phyloP scores from a whole-genome alignment of 2,113 vertebrate genomes.

The Sialia sialis region DNA sequence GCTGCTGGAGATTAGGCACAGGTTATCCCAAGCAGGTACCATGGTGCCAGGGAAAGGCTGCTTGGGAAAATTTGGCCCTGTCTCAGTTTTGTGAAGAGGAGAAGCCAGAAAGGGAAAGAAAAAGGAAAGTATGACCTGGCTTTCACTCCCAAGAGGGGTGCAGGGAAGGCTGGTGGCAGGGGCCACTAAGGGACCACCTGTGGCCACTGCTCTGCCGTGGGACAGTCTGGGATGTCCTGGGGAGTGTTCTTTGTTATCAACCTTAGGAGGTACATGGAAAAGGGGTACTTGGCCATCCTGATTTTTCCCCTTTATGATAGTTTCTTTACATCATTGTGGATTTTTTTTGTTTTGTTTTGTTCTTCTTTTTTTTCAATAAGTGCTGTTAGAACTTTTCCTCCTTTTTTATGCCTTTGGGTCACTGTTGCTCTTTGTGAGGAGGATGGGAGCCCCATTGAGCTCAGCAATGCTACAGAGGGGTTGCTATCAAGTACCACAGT shows the following conservation, averaged over 20 bases:
- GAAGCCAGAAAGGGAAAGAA: not conserved
- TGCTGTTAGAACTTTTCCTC: not conserved
- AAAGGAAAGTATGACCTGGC: not conserved
- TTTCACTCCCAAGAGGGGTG: not conserved
- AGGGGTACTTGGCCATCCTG: not conserved
- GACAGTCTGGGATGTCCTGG: rapidly evolving
- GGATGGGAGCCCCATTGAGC: not conserved
- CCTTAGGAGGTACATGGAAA: not conserved
- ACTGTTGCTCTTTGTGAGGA: not conserved
- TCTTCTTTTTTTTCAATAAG: not conserved
- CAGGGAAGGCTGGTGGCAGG: not conserved
- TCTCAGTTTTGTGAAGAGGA: not conserved
- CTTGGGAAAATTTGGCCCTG: not conserved
- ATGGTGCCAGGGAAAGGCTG: not conserved
- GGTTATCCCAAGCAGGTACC: not conserved
- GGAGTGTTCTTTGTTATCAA: not conserved
- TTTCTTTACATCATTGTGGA: not conserved
- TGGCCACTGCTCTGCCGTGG: not conserved
- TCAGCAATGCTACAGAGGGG: not conserved
- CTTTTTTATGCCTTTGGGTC: not conserved
- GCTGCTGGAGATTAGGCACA: not conserved
- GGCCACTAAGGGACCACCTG: rapidly evolving
- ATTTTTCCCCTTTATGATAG: not conserved
- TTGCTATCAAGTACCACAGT: not conserved
- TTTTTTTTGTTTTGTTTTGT: not conserved